Evolutionary conservation across 2,797 vertebrate species (phyloP).

Genomic region (Sebastes paucispinis): DNA sequence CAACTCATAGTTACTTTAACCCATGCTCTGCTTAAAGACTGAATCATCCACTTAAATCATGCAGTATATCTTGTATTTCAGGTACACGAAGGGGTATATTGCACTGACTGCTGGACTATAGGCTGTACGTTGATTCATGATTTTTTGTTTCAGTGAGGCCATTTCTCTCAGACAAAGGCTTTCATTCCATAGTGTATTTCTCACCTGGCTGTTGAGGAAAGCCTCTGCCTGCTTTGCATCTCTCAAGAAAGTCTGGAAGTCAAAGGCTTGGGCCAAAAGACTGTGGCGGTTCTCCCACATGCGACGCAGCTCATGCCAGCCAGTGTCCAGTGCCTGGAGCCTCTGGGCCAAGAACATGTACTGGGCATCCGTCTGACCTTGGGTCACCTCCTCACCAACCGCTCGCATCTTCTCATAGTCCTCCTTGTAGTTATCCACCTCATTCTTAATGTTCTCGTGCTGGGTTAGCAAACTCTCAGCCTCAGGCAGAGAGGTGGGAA

Average conservation of each 20-base stretch:
- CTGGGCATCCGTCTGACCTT: constrained; percentile 91
- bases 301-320: constrained; percentile 92
- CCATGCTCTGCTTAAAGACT: not conserved
- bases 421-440: constrained; percentile 91
- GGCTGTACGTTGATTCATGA: not conserved
- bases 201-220: constrained; percentile 94
- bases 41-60: not conserved
- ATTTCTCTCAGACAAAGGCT: not conserved
- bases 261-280: constrained; percentile 89
- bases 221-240: constrained; percentile 95
- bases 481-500: constrained; percentile 88
- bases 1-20: not conserved
- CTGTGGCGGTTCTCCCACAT: constrained; percentile 96
- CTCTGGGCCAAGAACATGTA: constrained; percentile 91
- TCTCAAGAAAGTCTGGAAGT: constrained; percentile 92
- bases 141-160: not conserved
- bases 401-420: constrained; percentile 90
- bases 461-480: constrained; percentile 89
- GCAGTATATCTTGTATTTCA: not conserved
- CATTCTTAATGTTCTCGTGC: constrained; percentile 90
- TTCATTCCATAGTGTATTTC: constrained; percentile 5
- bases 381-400: constrained; percentile 90
- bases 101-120: not conserved
- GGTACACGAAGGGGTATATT: not conserved
- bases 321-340: constrained; percentile 90